Evolutionary conservation across 2,888 invertebrate species (phyloP), one percentile per base, ranked within the genome.

Genomic region (Phragmatobia fuliginosa): DNA sequence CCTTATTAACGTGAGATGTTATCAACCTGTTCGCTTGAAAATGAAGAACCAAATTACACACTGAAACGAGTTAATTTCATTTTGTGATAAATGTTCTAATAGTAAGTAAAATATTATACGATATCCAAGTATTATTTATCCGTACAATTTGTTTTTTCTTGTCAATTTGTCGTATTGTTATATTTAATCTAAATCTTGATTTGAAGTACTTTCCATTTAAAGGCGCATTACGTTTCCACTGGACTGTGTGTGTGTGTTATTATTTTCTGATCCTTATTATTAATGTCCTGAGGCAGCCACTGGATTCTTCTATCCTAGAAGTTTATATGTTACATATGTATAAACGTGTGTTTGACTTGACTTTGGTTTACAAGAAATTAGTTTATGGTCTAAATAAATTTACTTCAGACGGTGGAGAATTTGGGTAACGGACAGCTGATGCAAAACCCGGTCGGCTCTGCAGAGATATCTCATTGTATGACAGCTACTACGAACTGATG

Each of bases 391-490:
- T 56, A 1, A 16, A 18, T 28, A 56, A 16, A 28, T 56, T 56
- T 11, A 52, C 14, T 52, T 10, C 16, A 28, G 25, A 70, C 68
- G 78, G 70, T 78, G 73, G 72, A 83, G 80, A 83, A 85, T 86
- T 88, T 89, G 76, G 85, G 86, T 82, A 85, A 82, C 80, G 80
- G 85, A 85, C 80, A 85, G 81, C 82, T 87, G 90, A 89, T 92
- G 87, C 88, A 88, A 90, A 87, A 87, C 83, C 85, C 88, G 86
- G 84, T 85, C 85, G 85, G 83, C 83, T 86, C 91, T 90, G 92
- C 92, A 92, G 90, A 89, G 90, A 92, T 93, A 92, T 91, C 91
- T 91, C 93, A 91, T 91, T 92, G 91, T 93, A 90, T 91, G 93
- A 90, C 92, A 90, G 88, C 86, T 85, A 87, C 88, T 86, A 85